Evolutionary conservation across 2,797 vertebrate species (phyloP), one percentile per base, ranked within the genome.

Genomic region (Tapirus indicus): DNA sequence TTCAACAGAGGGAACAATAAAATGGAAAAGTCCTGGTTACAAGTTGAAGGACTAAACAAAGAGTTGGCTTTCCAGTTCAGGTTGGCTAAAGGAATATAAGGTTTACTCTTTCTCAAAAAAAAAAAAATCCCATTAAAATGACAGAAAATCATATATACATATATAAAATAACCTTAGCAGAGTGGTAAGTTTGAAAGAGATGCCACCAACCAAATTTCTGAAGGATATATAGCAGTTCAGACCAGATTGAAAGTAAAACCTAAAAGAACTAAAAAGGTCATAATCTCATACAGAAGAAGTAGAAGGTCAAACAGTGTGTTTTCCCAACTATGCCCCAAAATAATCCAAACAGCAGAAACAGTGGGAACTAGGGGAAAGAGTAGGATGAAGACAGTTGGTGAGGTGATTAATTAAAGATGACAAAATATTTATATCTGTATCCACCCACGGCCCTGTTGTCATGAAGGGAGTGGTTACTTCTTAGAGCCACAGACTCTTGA

Each of bases 341-440:
- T 79, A 96, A 96, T 54, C 29, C 80, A 47, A 96, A 80, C 47
- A 84, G 29, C 56, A 78, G 74, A 74, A 87, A 64, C 82, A 90
- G 80, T 96, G 90, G 86, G 95, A 97, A 97, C 68, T 78, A 84
- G 91, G 41, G 85, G 47, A 93, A 96, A 95, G 93, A 94, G 54
- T 35, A 92, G 68, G 68, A 88, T 69, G 83, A 74, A 91, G 78
- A 75, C n/a, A 56, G 8, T 80, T 49, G 54, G 14, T n/a, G 69
- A 97, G 75, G 52, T 93, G 74, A 94, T 79, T 93, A 69, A 75
- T 47, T 88, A 83, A 82, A 44, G 78, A 56, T 60, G 60, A 96
- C 60, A 86, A 93, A 96, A 92, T 35, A 66, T 91, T 95, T 79
- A 93, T 77, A 32, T 86, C 91, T 71, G 49, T 41, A 64, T 66